Percentiles rank a stretch among this genome's conserved stretches.
Evolutionary conservation across 2,113 vertebrate species (phyloP).

Genomic region (Amblyopsis rosae): DNA sequence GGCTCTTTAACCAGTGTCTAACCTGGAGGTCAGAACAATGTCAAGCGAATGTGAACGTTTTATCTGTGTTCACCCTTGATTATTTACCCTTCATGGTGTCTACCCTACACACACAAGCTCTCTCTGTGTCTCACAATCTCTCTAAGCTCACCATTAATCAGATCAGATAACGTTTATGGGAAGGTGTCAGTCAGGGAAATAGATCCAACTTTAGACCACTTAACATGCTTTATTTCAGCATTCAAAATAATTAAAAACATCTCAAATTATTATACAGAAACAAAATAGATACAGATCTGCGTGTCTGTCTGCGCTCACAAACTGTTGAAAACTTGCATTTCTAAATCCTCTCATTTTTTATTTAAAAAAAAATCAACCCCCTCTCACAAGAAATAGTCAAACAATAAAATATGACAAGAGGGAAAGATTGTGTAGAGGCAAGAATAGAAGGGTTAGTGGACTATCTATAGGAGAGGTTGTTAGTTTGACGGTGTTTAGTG

Average conservation of each 20-base stretch:
- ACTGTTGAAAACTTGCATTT: constrained; percentile 63
- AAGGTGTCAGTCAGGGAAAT: not conserved
- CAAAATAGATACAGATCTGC: constrained; percentile 94
- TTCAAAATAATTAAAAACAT: constrained; percentile 99
- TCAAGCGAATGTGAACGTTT: no score
- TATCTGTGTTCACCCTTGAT: no score
- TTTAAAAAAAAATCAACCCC: constrained; percentile 71
- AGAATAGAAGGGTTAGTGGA: constrained; percentile 9
- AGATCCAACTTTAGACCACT: constrained; percentile 87
- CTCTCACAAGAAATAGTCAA: constrained; percentile 48
- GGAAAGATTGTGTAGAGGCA: not conserved
- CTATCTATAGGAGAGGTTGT: constrained; percentile 14
- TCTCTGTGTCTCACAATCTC: no score
- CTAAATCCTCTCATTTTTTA: constrained; percentile 17
- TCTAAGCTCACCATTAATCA: no score
- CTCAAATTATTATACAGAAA: constrained; percentile 99
- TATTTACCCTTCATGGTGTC: no score
- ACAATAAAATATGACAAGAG: constrained; percentile 24
- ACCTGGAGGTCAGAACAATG: no score
- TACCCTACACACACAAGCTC: no score
- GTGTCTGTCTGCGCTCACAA: constrained; percentile 78
- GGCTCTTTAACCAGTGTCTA: no score
- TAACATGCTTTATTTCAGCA: constrained; percentile 99
- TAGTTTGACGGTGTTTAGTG: not conserved
- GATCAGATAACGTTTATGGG: no score